A percentile compares a stretch with the other conserved stretches of the same genome.
Conservation (phyloP, 2,888 invertebrate genomes). For the Dryocosmus kuriphilus region DNA sequence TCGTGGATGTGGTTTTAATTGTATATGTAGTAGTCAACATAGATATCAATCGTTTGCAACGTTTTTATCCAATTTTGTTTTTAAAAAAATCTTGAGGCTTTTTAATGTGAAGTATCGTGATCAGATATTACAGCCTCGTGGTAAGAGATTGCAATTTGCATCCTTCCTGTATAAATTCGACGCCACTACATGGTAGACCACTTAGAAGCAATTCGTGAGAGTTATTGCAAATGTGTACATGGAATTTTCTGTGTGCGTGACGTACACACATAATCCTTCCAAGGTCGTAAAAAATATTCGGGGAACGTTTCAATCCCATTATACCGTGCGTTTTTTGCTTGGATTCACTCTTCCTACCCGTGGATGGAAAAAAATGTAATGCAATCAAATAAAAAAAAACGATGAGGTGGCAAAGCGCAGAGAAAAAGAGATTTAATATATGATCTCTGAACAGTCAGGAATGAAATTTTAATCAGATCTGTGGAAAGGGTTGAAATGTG, state of each 20-base stretch:
- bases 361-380: background rate
- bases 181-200: constrained; percentile 67
- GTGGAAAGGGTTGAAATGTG: background rate
- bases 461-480: background rate
- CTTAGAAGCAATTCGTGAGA: constrained; percentile 61
- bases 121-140: constrained; percentile 54
- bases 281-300: constrained; percentile 51
- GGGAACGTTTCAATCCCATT: constrained; percentile 51
- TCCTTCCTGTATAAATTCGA: constrained; percentile 69
- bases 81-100: no score
- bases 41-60: no score
- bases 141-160: constrained; percentile 43
- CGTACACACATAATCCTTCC: background rate
- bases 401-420: constrained; percentile 2
- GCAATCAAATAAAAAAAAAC: background rate
- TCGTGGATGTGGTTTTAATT: no score
- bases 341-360: constrained; percentile 37
- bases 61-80: no score
- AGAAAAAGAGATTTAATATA: background rate
- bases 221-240: constrained; percentile 31
- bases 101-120: constrained; percentile 49
- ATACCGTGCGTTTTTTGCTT: background rate
- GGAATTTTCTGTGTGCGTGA: constrained; percentile 40
- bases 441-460: background rate
- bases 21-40: no score